Conservation (phyloP, 2,113 vertebrate genomes). For the Odontesthes bonariensis region DNA sequence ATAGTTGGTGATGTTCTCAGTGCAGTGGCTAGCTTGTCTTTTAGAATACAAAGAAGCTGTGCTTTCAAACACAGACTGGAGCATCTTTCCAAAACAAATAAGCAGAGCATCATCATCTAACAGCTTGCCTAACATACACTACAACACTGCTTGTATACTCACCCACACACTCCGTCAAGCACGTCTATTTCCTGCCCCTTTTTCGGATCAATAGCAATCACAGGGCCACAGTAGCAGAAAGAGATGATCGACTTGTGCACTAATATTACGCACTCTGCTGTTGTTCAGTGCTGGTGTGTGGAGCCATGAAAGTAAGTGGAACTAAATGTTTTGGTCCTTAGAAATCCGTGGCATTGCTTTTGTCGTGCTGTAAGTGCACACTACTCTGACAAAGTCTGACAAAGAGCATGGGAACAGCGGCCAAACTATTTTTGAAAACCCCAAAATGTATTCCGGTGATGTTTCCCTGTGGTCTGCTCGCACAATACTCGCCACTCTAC, state of each 20-base stretch:
- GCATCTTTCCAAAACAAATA: constrained; percentile 40
- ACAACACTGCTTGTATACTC: constrained; percentile 7
- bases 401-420: no score
- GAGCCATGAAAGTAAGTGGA: constrained; percentile 27
- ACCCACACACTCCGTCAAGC: constrained; percentile 11
- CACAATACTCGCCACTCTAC: constrained; percentile 41
- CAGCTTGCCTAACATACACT: constrained; percentile 18
- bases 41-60: constrained; percentile 17
- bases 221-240: constrained; percentile 49
- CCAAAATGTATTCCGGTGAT: neutral
- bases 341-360: constrained; percentile 12
- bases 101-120: constrained; percentile 7
- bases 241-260: constrained; percentile 51
- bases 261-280: constrained; percentile 59
- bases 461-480: neutral
- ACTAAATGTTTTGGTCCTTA: neutral
- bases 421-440: constrained; percentile 15
- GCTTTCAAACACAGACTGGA: constrained; percentile 15
- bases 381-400: neutral
- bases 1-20: constrained; percentile 3
- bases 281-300: constrained; percentile 15
- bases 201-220: constrained; percentile 76
- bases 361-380: neutral
- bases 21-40: neutral
- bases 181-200: constrained; percentile 48